Base-by-base conservation (phyloP, 2,888 invertebrate species). In the Acheta domesticus region DNA sequence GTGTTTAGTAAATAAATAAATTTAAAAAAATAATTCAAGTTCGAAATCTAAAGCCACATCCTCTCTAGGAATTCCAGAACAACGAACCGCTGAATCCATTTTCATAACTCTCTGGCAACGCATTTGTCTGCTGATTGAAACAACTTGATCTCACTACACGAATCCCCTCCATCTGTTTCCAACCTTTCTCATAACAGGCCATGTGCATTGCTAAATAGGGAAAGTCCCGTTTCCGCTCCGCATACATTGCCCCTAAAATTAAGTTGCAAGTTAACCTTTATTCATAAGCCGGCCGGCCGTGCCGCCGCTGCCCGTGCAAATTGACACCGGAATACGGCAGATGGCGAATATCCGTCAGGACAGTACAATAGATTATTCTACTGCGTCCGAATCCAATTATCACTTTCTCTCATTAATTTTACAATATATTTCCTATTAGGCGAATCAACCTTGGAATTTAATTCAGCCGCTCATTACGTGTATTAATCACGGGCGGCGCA, bases 401-500 rank as follows among this genome's bases (percentile, higher is more conserved):
- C 62, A 19, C 62, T 62, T 62, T 62, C 62, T n/a, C 62, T n/a
- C 62, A 62, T 62, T 19, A 62, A 62, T 62, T 14, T 62, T 62
- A 62, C 62, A 14, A 62, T 62, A n/a, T 62, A 62, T 62, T 62
- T 19, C n/a, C 62, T n/a, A 19, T 62, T 62, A 62, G 16, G n/a
- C 14, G 62, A 62, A 62, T 62, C 62, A 62, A 62, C 62, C 62
- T 62, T 19, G 62, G n/a, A 62, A 62, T 62, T 62, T 62, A 62
- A 62, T 62, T 62, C n/a, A 19, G 62, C n/a, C 62, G 16, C n/a
- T 62, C 62, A 62, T 62, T 62, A 62, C n/a, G 16, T 19, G n/a
- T n/a, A 62, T n/a, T 62, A 62, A 62, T 62, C 16, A 62, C 36
- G 36, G 36, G 36, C 8, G 36, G 62, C 16, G 62, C n/a, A 62